Percentiles rank a stretch among this genome's conserved stretches.
Conservation (phyloP, 2,888 invertebrate species). For the Yponomeuta cagnagella region DNA sequence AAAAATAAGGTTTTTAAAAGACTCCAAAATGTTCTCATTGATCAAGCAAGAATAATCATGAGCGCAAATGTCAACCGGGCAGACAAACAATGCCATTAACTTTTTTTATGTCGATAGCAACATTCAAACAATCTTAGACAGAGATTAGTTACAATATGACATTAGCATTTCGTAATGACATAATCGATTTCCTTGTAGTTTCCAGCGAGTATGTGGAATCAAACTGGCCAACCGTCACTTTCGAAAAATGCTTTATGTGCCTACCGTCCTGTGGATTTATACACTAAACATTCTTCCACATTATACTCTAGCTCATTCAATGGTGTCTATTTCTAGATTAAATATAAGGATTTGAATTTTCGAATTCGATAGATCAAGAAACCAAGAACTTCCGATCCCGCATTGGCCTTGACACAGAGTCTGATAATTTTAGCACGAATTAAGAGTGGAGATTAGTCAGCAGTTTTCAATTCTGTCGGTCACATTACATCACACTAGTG, state of each 20-base stretch:
- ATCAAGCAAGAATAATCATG: background rate
- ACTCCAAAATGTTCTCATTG: background rate
- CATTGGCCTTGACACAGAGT: slow-evolving; percentile 12
- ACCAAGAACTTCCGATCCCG: background rate
- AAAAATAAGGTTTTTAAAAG: background rate
- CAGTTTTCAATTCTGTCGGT: background rate
- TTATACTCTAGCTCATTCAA: too few relatives aligned
- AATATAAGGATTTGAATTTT: too few relatives aligned
- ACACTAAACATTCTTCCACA: too few relatives aligned
- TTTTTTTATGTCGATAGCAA: too few relatives aligned
- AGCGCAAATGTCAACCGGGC: background rate
- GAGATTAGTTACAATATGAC: too few relatives aligned
- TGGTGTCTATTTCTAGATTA: too few relatives aligned
- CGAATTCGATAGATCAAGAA: background rate
- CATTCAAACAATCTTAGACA: too few relatives aligned
- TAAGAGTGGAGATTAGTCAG: background rate
- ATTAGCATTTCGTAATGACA: background rate
- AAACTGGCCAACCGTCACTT: background rate
- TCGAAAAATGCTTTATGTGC: background rate
- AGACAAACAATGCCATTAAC: background rate
- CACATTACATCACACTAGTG: slow-evolving; percentile 5
- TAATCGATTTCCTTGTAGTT: background rate
- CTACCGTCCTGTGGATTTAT: background rate
- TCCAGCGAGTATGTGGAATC: background rate
- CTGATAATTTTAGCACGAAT: slow-evolving; percentile 13